Evolutionary conservation across 2,888 invertebrate species (phyloP).

Genomic region (Cotesia congregata): DNA sequence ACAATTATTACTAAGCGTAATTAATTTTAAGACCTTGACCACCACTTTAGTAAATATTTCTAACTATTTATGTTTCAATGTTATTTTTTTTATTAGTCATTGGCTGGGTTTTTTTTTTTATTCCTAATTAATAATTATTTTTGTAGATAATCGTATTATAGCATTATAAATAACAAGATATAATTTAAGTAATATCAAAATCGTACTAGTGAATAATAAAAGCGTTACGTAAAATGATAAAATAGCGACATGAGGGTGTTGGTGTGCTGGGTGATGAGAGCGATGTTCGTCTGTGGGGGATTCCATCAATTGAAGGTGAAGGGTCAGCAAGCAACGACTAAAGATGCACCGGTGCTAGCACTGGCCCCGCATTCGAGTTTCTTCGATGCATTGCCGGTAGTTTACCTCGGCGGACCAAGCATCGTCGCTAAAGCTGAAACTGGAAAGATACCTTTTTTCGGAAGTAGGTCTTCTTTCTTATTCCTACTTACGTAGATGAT

Average conservation of each 20-base stretch:
- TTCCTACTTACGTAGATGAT: neutral
- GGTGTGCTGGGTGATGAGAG: slow-evolving; percentile 80
- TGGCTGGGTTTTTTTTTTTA: neutral
- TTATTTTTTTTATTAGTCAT: neutral
- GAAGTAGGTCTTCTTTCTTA: slow-evolving; percentile 79
- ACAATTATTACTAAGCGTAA: neutral
- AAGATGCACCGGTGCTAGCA: slow-evolving; percentile 87
- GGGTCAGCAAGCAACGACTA: slow-evolving; percentile 76
- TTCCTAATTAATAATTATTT: neutral
- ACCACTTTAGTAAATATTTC: neutral
- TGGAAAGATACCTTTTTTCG: slow-evolving; percentile 86
- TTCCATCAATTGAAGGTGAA: slow-evolving; percentile 85
- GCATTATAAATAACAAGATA: neutral
- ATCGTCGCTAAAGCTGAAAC: slow-evolving; percentile 92
- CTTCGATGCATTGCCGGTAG: slow-evolving; percentile 89
- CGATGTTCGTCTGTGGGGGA: slow-evolving; percentile 85
- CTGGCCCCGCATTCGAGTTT: slow-evolving; percentile 93
- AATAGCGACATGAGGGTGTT: slow-evolving; percentile 77
- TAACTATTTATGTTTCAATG: neutral
- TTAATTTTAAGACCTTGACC: neutral
- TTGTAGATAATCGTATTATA: neutral
- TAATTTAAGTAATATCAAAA: neutral
- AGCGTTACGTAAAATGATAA: slow-evolving; percentile 35
- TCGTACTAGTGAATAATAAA: neutral
- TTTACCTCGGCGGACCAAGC: slow-evolving; percentile 86